Percentiles rank a stretch among this genome's conserved stretches.
These are phyloP conservation scores for Sarcophilus harrisii DNA, from an alignment of 2,797 vertebrate genomes.

Conservation along the genomic window DNA sequence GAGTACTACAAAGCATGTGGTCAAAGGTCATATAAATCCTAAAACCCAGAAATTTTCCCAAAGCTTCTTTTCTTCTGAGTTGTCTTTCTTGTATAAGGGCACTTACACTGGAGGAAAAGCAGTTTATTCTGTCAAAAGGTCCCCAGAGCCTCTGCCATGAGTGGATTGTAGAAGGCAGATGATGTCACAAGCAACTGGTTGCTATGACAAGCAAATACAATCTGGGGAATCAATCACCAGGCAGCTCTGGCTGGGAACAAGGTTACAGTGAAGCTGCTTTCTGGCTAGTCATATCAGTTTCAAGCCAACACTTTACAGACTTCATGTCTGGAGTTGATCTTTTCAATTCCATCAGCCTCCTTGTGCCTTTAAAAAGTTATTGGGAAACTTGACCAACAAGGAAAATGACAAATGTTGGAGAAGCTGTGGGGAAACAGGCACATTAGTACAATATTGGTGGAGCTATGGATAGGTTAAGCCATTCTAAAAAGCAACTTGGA, in stretches of 20 bases:
- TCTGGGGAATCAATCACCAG: not conserved
- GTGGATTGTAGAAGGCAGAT: not conserved
- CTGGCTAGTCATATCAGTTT: not conserved
- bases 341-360: not conserved
- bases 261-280: not conserved
- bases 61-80: not conserved
- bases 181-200: not conserved
- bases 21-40: not conserved
- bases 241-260: not conserved
- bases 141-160: not conserved
- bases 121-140: not conserved
- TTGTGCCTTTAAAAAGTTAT: not conserved
- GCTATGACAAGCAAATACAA: not conserved
- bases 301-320: not conserved
- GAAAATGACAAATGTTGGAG: fast-evolving
- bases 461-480: not conserved
- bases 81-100: not conserved
- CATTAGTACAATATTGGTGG: not conserved
- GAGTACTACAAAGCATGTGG: not conserved
- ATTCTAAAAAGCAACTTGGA: not conserved
- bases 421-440: not conserved
- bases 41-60: not conserved
- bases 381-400: constrained; percentile 15
- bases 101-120: not conserved
- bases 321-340: not conserved